Base-by-base conservation (phyloP, 2,888 invertebrate genomes). In the Orthosia gracilis region DNA sequence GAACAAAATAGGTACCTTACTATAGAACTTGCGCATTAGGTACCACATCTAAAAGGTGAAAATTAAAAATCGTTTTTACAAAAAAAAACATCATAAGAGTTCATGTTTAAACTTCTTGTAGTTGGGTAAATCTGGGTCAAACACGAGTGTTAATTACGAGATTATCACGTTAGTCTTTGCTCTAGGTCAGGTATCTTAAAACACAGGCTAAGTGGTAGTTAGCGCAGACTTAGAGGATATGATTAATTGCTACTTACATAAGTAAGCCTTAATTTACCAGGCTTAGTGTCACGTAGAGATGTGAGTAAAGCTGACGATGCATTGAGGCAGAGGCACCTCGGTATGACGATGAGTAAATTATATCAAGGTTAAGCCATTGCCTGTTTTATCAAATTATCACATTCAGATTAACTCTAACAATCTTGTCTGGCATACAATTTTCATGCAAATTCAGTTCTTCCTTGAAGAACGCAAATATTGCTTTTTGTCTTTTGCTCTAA, bases 171-270 rank as follows among this genome's bases (percentile, higher is more conserved):
- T 21, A 15, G 1, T 7, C 15, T 1, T 18, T 17, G 9, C 17
- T 52, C 5, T n/a, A 23, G n/a, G 31, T 13, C 17, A 63, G 75
- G 31, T 40, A 54, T 17, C 11, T 49, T 13, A 31, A 52, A 47
- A 54, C 21, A 47, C 26, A 54, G 31, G 18, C 45, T 31, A 23
- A 26, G n/a, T 15, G 4, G 12, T 52, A 18, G 21, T 62, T 72
- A 52, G 15, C 13, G 9, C 5, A 54, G 47, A 75, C 23, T 47
- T 63, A 52, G 31, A n/a, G 31, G 54, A 40, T 18, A 52, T 54
- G 21, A 75, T 64, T 64, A 47, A 73, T 75, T 31, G 31, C 47
- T 23, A 2, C 5, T 21, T 31, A 31, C 31, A 31, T 31, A 7
- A 31, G 5, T 31, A 7, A 7, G 31, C 31, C 5, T 0, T 31